Evolutionary conservation across 2,888 invertebrate genomes (phyloP).

Genomic region (Leptura quadrifasciata): DNA sequence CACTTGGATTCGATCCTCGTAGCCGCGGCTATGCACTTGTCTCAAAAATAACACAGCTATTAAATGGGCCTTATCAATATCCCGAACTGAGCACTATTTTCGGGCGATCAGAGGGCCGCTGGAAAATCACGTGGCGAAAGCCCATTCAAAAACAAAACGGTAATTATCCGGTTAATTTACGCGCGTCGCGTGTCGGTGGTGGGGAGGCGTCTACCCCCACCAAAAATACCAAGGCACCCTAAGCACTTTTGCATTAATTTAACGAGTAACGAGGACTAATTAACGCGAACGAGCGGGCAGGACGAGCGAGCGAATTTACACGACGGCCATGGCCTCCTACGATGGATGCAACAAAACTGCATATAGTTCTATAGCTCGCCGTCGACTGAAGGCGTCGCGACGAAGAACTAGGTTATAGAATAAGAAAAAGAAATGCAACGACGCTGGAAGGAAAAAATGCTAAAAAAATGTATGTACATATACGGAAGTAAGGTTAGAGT

Average conservation of each 20-base stretch:
- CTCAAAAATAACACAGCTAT: not conserved
- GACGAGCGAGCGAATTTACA: conserved; percentile 44
- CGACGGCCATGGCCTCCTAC: conserved; percentile 45
- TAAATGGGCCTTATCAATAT: not conserved
- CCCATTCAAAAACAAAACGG: conserved; percentile 60
- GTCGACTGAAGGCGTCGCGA: conserved; percentile 72
- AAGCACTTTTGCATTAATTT: conserved; percentile 63
- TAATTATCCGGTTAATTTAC: conserved; percentile 63
- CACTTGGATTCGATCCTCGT: not conserved
- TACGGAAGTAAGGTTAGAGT: conserved; percentile 74
- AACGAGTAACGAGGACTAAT: conserved; percentile 57
- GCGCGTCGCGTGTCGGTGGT: conserved; percentile 53
- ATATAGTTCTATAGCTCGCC: conserved; percentile 71
- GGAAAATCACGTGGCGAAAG: conserved; percentile 58
- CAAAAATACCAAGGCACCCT: conserved; percentile 55
- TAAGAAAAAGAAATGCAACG: conserved; percentile 71
- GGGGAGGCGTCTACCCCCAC: conserved; percentile 55
- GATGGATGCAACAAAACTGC: conserved; percentile 62
- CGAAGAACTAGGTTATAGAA: conserved; percentile 74
- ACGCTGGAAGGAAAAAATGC: conserved; percentile 67
- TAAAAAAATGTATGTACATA: conserved; percentile 74
- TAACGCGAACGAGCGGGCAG: conserved; percentile 44
- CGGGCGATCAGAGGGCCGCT: not conserved
- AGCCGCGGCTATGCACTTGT: not conserved
- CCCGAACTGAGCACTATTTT: not conserved